A percentile compares a stretch with the other conserved stretches of the same genome.
Evolutionary conservation across 1,140 invertebrate species (phyloP).

Genomic region (Drosophila fuyamai): DNA sequence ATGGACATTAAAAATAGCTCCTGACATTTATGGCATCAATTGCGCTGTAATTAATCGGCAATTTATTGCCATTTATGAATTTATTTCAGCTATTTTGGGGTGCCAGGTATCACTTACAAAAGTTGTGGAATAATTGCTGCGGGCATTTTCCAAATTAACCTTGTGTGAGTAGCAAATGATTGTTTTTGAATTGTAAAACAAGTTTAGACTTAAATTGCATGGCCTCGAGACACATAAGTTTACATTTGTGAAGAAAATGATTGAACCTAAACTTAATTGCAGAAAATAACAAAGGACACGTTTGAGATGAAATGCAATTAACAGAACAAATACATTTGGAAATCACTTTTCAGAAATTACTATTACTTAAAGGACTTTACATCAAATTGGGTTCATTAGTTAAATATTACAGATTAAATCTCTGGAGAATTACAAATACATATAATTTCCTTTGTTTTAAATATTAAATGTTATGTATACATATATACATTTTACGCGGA

Average conservation of each 20-base stretch:
- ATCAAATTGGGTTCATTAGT: too few relatives aligned
- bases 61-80: slow-evolving; percentile 33
- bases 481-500: too few relatives aligned
- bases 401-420: too few relatives aligned
- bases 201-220: not conserved
- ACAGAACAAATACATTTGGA: not conserved
- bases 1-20: slow-evolving; percentile 5
- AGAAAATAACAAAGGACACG: not conserved
- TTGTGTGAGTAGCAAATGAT: slow-evolving; percentile 5
- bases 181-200: slow-evolving; percentile 7
- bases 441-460: too few relatives aligned
- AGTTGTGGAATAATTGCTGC: slow-evolving; percentile 1
- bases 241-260: not conserved
- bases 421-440: too few relatives aligned
- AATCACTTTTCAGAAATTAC: not conserved
- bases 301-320: not conserved
- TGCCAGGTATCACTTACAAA: slow-evolving; percentile 3
- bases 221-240: not conserved
- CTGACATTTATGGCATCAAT: slow-evolving; percentile 21
- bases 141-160: not conserved
- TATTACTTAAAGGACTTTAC: too few relatives aligned
- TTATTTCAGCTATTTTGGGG: not conserved
- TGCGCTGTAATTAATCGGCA: slow-evolving; percentile 14
- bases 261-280: not conserved
- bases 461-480: too few relatives aligned